Percentiles rank a stretch among this genome's conserved stretches.
These are phyloP conservation scores for Heteromurus nitidus DNA, from an alignment of 2,888 invertebrate genomes.

Conservation along the genomic window DNA sequence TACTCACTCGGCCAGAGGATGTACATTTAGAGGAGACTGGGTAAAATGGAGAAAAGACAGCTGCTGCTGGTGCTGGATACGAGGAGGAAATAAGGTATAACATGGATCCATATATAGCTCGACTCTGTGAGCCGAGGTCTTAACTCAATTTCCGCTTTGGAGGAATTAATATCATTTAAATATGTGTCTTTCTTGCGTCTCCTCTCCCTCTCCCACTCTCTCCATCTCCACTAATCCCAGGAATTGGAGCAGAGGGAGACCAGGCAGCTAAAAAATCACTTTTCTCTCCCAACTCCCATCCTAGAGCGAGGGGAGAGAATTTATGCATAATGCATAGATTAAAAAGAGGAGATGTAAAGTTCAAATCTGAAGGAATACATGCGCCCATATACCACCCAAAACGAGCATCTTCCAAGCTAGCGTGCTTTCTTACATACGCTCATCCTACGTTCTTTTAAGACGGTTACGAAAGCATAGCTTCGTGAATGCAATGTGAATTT, in stretches of 20 bases:
- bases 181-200: conserved; percentile 1
- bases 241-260: conserved; percentile 15
- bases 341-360: background rate
- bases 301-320: conserved; percentile 40
- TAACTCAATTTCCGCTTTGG: conserved; percentile 58
- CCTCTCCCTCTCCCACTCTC: background rate
- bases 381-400: too few species aligned
- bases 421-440: too few species aligned
- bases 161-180: conserved; percentile 61
- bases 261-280: background rate
- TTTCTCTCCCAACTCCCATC: conserved; percentile 7
- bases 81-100: background rate
- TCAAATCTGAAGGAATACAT: too few species aligned
- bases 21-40: background rate
- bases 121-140: conserved; percentile 39
- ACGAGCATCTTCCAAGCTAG: too few species aligned
- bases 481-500: too few species aligned
- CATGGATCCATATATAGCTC: background rate
- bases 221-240: conserved; percentile 26
- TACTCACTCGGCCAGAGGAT: conserved; percentile 29
- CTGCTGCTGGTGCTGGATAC: too few species aligned
- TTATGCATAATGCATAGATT: conserved; percentile 38
- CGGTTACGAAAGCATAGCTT: too few species aligned
- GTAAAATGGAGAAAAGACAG: too few species aligned
- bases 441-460: too few species aligned